A percentile compares a stretch with the other conserved stretches of the same genome.
These are phyloP conservation scores for Patella pellucida DNA, from an alignment of 2,888 invertebrate species.

Conservation along the genomic window DNA sequence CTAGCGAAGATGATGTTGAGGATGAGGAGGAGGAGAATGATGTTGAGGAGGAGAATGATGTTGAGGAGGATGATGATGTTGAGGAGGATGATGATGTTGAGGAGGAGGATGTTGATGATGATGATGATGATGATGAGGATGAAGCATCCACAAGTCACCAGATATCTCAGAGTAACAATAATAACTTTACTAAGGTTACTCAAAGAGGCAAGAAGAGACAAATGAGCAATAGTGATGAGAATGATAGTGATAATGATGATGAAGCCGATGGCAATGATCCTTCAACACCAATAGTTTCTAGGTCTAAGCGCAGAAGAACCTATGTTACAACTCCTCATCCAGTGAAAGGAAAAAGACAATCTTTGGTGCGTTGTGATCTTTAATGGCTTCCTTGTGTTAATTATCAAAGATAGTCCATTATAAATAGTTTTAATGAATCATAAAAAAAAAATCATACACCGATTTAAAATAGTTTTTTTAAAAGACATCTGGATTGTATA, in stretches of 20 bases:
- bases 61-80: background rate
- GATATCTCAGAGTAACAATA: background rate
- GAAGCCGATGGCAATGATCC: background rate
- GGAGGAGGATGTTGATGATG: background rate
- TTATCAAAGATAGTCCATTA: no score
- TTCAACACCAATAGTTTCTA: background rate
- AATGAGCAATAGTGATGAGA: background rate
- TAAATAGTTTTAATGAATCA: no score
- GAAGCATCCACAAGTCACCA: background rate
- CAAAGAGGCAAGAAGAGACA: background rate
- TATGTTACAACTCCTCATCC: slow-evolving; percentile 2
- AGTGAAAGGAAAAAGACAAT: background rate
- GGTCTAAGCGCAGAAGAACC: background rate
- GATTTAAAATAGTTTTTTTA: no score
- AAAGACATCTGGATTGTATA: no score
- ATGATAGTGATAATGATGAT: slow-evolving; percentile 2
- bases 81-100: background rate
- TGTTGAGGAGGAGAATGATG: background rate
- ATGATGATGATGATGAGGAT: background rate
- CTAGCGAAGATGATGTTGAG: background rate
- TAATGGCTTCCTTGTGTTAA: no score
- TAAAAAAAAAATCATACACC: no score
- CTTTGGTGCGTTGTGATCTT: background rate
- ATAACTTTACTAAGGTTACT: background rate
- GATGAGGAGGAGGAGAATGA: background rate